phyloP scores from a whole-genome alignment of 2,888 invertebrate genomes.

The Exephanes ischioxanthus region DNA sequence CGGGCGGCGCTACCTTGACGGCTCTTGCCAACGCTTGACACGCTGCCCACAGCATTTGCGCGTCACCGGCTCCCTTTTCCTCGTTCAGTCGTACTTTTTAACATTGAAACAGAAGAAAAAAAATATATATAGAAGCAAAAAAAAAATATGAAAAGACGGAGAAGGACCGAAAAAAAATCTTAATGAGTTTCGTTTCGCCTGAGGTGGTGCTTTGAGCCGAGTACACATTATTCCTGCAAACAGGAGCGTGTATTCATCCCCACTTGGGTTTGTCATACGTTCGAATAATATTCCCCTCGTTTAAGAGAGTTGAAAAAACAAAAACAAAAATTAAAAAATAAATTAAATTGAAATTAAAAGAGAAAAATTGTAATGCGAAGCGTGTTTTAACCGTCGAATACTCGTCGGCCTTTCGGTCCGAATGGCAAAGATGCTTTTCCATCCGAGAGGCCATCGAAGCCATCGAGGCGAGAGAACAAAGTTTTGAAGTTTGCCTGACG shows the following conservation, averaged over 20 bases:
- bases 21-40: conserved; percentile 94
- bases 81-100: conserved; percentile 89
- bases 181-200: conserved; percentile 4
- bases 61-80: conserved; percentile 91
- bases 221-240: not conserved
- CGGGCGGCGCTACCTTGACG: conserved; percentile 88
- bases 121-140: conserved; percentile 18
- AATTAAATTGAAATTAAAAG: not conserved
- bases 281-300: not conserved
- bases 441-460: conserved; percentile 65
- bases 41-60: conserved; percentile 97
- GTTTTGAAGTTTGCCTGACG: conserved; percentile 57
- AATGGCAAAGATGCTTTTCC: conserved; percentile 67
- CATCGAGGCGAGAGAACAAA: conserved; percentile 68
- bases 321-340: not conserved
- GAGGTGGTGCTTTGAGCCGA: conserved; percentile 8
- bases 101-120: conserved; percentile 64
- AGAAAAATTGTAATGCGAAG: conserved; percentile 24
- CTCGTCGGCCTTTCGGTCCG: conserved; percentile 49
- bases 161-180: conserved; percentile 37
- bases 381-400: conserved; percentile 14
- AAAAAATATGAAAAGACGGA: conserved; percentile 35
- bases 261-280: conserved; percentile 8
- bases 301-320: not conserved
- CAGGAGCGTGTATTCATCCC: not conserved